Conservation (phyloP, 2,888 invertebrate species). For the Hetaerina titia region DNA sequence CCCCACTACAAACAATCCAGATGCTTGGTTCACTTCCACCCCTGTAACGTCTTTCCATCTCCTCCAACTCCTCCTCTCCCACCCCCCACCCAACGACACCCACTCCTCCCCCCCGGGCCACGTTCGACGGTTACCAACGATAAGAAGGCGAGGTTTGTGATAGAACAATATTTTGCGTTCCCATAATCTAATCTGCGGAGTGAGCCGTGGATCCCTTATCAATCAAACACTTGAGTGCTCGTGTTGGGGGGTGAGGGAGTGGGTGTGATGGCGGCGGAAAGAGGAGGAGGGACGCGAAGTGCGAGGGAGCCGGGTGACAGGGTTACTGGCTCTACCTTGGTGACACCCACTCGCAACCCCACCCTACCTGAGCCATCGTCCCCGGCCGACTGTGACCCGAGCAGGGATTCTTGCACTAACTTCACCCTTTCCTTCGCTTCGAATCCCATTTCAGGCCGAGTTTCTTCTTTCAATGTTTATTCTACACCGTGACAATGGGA, state of each 20-base stretch:
- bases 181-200: constrained; percentile 57
- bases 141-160: constrained; percentile 51
- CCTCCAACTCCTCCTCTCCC: neutral
- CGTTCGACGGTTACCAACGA: constrained; percentile 28
- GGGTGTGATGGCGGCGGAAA: too few species aligned
- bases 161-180: constrained; percentile 65
- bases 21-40: too few species aligned
- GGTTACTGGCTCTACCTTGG: neutral
- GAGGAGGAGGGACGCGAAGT: neutral
- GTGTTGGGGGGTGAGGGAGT: neutral
- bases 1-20: too few species aligned
- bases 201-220: constrained; percentile 59
- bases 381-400: too few species aligned
- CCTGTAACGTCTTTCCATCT: neutral
- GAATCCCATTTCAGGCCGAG: too few species aligned
- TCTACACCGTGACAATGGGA: too few species aligned
- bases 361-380: neutral
- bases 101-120: neutral
- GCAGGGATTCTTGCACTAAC: too few species aligned
- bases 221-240: constrained; percentile 43
- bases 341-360: neutral
- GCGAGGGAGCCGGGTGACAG: neutral
- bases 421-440: too few species aligned
- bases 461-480: too few species aligned
- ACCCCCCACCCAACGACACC: neutral